These are phyloP conservation scores for Aporophyla lueneburgensis DNA, from an alignment of 2,888 invertebrate genomes.

Conservation along the genomic window DNA sequence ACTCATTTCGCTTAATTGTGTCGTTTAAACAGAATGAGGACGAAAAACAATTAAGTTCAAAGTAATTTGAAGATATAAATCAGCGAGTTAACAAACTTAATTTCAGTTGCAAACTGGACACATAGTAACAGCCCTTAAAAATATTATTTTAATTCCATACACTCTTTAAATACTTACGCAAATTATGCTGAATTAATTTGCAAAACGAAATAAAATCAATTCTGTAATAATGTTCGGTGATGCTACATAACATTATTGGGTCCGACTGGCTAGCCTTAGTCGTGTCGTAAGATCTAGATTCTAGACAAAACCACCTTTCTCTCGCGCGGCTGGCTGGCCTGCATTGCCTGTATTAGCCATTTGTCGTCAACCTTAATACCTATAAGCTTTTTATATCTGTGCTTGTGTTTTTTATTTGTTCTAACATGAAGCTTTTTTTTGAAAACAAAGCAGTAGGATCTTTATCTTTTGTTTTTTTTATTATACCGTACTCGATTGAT, in stretches of 20 bases:
- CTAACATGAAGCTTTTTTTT: background rate
- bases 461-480: background rate
- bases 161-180: constrained; percentile 6
- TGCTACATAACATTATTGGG: constrained; percentile 42
- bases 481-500: background rate
- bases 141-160: background rate
- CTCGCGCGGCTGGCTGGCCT: constrained; percentile 55
- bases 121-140: constrained; percentile 2
- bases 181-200: background rate
- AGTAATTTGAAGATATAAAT: constrained; percentile 9
- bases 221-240: constrained; percentile 24
- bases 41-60: constrained; percentile 14
- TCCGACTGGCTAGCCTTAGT: constrained; percentile 46
- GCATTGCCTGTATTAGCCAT: constrained; percentile 33
- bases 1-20: background rate
- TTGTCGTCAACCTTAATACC: constrained; percentile 54
- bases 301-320: constrained; percentile 77
- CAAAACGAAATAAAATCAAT: constrained; percentile 7
- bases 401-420: background rate
- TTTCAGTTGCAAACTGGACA: background rate
- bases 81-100: background rate
- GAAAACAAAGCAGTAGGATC: background rate
- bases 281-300: constrained; percentile 71
- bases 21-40: background rate
- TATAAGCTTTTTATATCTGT: constrained; percentile 9